Evolutionary conservation across 2,888 invertebrate species (phyloP).

Genomic region (Drosophila barbarae): DNA sequence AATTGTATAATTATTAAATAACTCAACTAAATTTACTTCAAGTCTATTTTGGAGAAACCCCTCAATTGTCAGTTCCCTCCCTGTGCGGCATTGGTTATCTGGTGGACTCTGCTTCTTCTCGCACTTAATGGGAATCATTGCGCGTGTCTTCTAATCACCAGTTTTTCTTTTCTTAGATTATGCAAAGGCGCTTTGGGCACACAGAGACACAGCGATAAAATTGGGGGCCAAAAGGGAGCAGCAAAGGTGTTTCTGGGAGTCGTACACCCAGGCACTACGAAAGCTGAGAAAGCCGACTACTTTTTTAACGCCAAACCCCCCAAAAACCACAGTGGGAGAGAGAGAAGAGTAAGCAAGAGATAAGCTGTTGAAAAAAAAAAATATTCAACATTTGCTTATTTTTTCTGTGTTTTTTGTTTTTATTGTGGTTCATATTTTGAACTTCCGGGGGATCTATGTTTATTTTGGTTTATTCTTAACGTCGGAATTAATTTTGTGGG

Average conservation of each 20-base stretch:
- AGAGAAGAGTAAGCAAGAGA: slow-evolving; percentile 6
- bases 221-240: slow-evolving; percentile 3
- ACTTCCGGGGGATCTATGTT: slow-evolving; percentile 34
- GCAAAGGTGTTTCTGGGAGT: slow-evolving; percentile 11
- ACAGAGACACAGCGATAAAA: slow-evolving; percentile 8
- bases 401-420: background rate
- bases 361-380: slow-evolving; percentile 8
- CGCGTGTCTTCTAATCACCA: slow-evolving; percentile 39
- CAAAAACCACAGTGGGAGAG: background rate
- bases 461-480: slow-evolving; percentile 13
- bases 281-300: slow-evolving; percentile 15
- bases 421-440: slow-evolving; percentile 18
- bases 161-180: slow-evolving; percentile 37
- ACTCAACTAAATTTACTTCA: background rate
- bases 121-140: slow-evolving; percentile 31
- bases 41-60: slow-evolving; percentile 1
- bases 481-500: slow-evolving; percentile 10
- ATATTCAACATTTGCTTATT: slow-evolving; percentile 14
- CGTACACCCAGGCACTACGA: slow-evolving; percentile 1
- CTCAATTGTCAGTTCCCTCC: slow-evolving; percentile 4
- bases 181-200: slow-evolving; percentile 26
- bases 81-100: slow-evolving; percentile 6
- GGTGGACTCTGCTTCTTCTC: slow-evolving; percentile 16
- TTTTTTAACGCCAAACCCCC: slow-evolving; percentile 17
- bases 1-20: background rate